phyloP scores from a whole-genome alignment of 2,113 vertebrate species.

The Eulemur macaco region DNA sequence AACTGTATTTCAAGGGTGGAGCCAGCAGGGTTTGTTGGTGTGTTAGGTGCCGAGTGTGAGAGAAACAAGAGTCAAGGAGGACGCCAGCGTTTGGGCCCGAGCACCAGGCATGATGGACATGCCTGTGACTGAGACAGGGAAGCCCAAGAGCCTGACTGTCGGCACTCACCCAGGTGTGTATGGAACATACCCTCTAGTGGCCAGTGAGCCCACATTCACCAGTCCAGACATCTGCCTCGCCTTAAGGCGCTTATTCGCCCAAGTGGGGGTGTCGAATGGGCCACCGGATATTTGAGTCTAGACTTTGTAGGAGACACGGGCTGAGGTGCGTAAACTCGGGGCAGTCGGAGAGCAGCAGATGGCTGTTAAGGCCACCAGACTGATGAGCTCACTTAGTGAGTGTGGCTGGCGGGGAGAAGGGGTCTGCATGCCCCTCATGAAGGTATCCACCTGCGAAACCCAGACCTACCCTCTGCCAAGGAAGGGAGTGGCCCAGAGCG shows the following conservation, averaged over 20 bases:
- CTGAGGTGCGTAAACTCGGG: neutral
- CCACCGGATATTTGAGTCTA: neutral
- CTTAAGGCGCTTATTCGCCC: neutral
- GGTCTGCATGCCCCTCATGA: neutral
- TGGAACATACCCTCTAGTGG: too few relatives aligned
- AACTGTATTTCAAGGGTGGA: neutral
- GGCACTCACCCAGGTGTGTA: neutral
- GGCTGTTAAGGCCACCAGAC: neutral
- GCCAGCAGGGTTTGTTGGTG: neutral
- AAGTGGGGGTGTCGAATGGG: neutral
- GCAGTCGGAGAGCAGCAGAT: neutral
- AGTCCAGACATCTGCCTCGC: neutral
- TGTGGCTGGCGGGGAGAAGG: neutral
- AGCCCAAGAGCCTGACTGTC: neutral
- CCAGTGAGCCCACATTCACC: too few relatives aligned
- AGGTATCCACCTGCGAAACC: too few relatives aligned
- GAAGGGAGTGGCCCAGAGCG: neutral
- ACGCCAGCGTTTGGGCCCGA: neutral
- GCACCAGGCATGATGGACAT: neutral
- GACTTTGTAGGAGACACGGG: neutral
- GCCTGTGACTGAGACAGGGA: neutral
- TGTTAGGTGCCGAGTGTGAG: neutral
- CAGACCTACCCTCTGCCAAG: neutral
- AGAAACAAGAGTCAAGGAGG: neutral
- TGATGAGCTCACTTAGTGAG: too few relatives aligned